Evolutionary conservation across 2,888 invertebrate genomes (phyloP), one percentile per base, ranked within the genome.

Genomic region (Dioctria rufipes): DNA sequence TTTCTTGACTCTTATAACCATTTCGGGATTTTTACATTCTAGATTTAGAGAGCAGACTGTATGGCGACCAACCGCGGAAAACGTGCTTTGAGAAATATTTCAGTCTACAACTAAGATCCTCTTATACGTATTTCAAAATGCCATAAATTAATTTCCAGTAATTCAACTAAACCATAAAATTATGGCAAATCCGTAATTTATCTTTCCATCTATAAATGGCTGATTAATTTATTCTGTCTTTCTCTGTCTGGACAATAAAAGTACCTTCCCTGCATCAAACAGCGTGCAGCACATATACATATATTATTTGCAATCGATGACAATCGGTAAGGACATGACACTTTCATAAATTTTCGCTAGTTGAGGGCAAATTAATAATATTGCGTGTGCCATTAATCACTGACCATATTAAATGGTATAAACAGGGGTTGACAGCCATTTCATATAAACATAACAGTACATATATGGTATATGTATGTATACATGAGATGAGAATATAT

Each of bases 351-450:
- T 80, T 80, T 58, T 58, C 75, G 65, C 80, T n/a, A 58, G 75
- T 65, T 43, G 80, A 66, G 65, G 65, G 80, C 66, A 80, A 75
- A 80, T 80, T 80, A 80, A 80, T 80, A 80, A 80, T 80, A 80
- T 80, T 80, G 80, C 80, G 63, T 78, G 60, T 66, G 80, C 80
- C 60, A 80, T 80, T 80, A 80, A 80, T 80, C 80, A 80, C 75
- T n/a, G 80, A 80, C 63, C 80, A 65, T 80, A 80, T 80, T 80
- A 80, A 80, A 75, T 58, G 60, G 43, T 60, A 42, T 49, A 49
- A 51, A 58, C 25, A 39, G 60, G 73, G 61, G 75, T n/a, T 3
- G 43, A 13, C 5, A 8, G 61, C 25, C 11, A 60, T 43, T 61
- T 25, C 25, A 25, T 25, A 25, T 25, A 25, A 0, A 25, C 25